These are phyloP conservation scores for Brachylomia viminalis DNA, from an alignment of 2,888 invertebrate species.

Conservation along the genomic window DNA sequence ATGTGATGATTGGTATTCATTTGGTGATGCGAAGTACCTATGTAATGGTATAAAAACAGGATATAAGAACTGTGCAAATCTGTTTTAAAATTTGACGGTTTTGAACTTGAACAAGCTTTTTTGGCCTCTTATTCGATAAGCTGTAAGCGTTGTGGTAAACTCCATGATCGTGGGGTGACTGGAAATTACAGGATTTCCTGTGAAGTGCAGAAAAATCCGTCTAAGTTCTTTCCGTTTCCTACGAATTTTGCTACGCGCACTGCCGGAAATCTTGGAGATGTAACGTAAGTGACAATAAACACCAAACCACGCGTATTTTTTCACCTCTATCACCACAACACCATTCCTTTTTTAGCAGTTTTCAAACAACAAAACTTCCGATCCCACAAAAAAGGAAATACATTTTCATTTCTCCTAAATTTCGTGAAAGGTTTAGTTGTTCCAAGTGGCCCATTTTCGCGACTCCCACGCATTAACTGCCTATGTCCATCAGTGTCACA, in stretches of 20 bases:
- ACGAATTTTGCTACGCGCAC: no score
- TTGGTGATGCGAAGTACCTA: not conserved
- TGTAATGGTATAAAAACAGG: not conserved
- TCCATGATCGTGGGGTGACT: not conserved
- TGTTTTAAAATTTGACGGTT: not conserved
- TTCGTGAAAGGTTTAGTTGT: conserved; percentile 51
- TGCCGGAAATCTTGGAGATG: not conserved
- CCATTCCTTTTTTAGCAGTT: conserved; percentile 5
- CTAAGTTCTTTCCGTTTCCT: no score
- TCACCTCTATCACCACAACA: not conserved
- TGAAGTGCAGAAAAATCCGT: not conserved
- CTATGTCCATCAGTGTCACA: conserved; percentile 44
- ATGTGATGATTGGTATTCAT: not conserved
- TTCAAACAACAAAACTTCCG: conserved; percentile 6
- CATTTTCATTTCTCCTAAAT: conserved; percentile 38
- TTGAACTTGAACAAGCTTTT: not conserved
- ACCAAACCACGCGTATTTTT: not conserved
- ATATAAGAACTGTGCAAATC: not conserved
- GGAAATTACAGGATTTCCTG: not conserved
- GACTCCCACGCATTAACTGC: conserved; percentile 50
- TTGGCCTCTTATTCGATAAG: not conserved
- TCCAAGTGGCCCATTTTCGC: conserved; percentile 45
- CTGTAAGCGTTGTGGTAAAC: not conserved
- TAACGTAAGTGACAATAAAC: no score
- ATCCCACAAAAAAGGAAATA: conserved; percentile 30